Base-by-base conservation (phyloP, 2,113 vertebrate genomes). In the Spermophilus dauricus region DNA sequence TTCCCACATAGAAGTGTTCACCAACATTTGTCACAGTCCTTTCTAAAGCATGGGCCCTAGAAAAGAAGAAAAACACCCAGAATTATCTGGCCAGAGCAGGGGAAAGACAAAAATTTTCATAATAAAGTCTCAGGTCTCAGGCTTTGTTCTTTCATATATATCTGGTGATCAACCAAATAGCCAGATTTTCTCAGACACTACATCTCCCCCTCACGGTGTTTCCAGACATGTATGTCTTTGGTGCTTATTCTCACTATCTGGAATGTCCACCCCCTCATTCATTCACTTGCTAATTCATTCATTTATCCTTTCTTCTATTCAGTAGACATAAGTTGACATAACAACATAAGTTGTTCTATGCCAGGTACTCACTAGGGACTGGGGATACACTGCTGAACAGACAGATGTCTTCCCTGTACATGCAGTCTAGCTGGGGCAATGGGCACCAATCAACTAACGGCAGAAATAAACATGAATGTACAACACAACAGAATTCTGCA, bases 191-290 rank as follows among this genome's bases (percentile, higher is more conserved):
- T 96, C 91, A 86, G 63, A 83, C 10, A 12, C 63, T 42, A 0
- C 0, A 30, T 70, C 76, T 81, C 58, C 45, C n/a, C 26, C 91
- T 96, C 18, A 14, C 42, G 0, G 0, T 69, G 81, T 86, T 4
- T 5, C 90, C 96, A 97, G 90, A 97, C 94, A 89, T 84, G 81
- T 28, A 95, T 65, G 34, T 20, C 13, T 93, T 96, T 39, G 10
- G 34, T 86, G 75, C 89, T 87, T 53, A 20, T 77, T 97, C 90
- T 85, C 94, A 98, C 97, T 97, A 96, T 93, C 98, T 98, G 98
- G 97, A 98, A 98, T 97, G 97, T 92, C 81, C 78, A 96, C 96
- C 75, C 81, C 63, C 92, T 94, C 76, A 93, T 13, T 89, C 45
- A 76, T 84, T 89, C n/a, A 69, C 37, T 88, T 24, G 1, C 8